Evolutionary conservation across 1,140 invertebrate genomes (phyloP).

Genomic region (Oncopeltus fasciatus): DNA sequence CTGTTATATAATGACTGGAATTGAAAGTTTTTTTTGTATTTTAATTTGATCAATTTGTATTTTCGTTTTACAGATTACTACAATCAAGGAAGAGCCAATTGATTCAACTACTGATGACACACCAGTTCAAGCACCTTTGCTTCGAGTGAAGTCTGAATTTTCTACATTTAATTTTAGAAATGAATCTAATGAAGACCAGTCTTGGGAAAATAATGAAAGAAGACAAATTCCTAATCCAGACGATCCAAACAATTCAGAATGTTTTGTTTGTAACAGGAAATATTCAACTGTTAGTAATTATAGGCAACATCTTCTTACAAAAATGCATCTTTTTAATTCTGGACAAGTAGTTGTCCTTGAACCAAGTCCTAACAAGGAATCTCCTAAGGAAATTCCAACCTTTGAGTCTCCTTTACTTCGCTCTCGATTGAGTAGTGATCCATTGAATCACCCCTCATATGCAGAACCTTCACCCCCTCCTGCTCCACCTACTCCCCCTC

Average conservation of each 20-base stretch:
- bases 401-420: background rate
- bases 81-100: background rate
- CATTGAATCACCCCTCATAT: background rate
- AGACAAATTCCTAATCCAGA: background rate
- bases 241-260: background rate
- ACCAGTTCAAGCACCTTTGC: background rate
- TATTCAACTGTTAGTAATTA: background rate
- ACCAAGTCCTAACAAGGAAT: background rate
- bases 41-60: background rate
- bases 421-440: background rate
- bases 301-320: background rate
- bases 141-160: background rate
- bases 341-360: background rate
- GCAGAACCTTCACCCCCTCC: background rate
- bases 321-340: background rate
- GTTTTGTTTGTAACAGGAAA: background rate
- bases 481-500: background rate
- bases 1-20: too few species aligned
- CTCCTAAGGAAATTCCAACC: background rate
- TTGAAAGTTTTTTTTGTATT: too few species aligned
- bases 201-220: background rate
- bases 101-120: background rate
- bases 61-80: background rate
- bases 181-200: background rate
- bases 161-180: background rate